A percentile compares a stretch with the other conserved stretches of the same genome.
Evolutionary conservation across 2,113 vertebrate genomes (phyloP).

Genomic region (Gasterosteus nipponicus): DNA sequence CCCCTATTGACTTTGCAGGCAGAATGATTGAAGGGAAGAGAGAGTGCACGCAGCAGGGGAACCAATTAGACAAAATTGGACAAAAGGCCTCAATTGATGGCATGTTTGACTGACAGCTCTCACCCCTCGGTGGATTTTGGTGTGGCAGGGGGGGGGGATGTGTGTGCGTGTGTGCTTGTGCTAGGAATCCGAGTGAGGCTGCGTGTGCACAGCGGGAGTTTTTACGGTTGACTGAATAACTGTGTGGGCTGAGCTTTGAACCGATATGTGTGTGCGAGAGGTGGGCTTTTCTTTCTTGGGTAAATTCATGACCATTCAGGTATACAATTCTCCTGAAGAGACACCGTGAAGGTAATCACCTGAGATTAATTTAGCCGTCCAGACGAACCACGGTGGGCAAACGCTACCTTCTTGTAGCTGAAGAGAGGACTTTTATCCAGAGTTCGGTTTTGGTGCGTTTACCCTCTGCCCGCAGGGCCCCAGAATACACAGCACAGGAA

Average conservation of each 20-base stretch:
- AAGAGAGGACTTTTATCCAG: slow-evolving; percentile 52
- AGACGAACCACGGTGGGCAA: slow-evolving; percentile 54
- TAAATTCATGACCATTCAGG: slow-evolving; percentile 30
- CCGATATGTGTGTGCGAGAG: neutral
- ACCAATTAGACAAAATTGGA: slow-evolving; percentile 84
- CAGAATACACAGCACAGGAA: neutral
- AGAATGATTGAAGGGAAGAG: slow-evolving; percentile 77
- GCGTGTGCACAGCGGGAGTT: slow-evolving; percentile 19
- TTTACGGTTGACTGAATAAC: slow-evolving; percentile 4
- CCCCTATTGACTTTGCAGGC: slow-evolving; percentile 74
- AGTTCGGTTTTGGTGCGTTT: slow-evolving; percentile 27
- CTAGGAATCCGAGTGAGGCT: slow-evolving; percentile 17
- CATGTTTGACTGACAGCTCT: slow-evolving; percentile 79
- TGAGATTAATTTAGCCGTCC: slow-evolving; percentile 68
- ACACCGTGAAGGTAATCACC: slow-evolving; percentile 59
- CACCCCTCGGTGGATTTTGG: slow-evolving; percentile 48
- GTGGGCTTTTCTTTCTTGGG: neutral
- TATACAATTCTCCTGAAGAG: slow-evolving; percentile 51
- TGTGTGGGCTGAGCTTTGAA: neutral
- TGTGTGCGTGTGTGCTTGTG: slow-evolving; percentile 2
- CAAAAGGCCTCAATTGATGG: slow-evolving; percentile 82
- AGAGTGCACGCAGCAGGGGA: slow-evolving; percentile 77
- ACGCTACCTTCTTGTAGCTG: slow-evolving; percentile 56
- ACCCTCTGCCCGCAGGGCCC: slow-evolving; percentile 22
- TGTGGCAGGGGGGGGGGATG: slow-evolving; percentile 8